A percentile compares a stretch with the other conserved stretches of the same genome.
phyloP scores from a whole-genome alignment of 1,140 invertebrate genomes.

The Charaxes varanes region DNA sequence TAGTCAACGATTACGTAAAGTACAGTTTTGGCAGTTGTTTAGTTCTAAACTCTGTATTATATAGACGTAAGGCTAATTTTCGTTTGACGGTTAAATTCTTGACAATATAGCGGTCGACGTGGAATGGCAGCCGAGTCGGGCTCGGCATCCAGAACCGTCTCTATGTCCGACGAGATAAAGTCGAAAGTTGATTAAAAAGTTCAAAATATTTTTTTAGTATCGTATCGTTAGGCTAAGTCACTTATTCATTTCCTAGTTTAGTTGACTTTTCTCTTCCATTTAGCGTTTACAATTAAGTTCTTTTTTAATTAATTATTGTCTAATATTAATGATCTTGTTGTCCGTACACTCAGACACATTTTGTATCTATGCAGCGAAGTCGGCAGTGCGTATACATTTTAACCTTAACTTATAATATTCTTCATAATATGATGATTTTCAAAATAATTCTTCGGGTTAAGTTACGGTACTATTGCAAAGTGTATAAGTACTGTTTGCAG shows the following conservation, averaged over 20 bases:
- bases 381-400: too few species aligned
- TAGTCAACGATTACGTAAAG: slow-evolving; percentile 2
- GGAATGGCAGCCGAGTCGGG: slow-evolving; percentile 3
- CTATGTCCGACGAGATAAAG: background rate
- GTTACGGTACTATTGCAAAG: too few species aligned
- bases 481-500: too few species aligned
- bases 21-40: slow-evolving; percentile 1
- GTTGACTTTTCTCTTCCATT: slow-evolving; percentile 65
- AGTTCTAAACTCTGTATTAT: slow-evolving; percentile 40
- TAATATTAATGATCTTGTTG: slow-evolving; percentile 34
- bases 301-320: slow-evolving; percentile 37
- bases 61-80: slow-evolving; percentile 38
- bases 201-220: slow-evolving; percentile 56
- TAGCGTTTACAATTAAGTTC: slow-evolving; percentile 59
- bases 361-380: too few species aligned
- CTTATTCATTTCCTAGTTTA: slow-evolving; percentile 46
- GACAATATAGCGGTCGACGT: slow-evolving; percentile 3
- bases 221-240: slow-evolving; percentile 40
- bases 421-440: too few species aligned
- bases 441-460: too few species aligned
- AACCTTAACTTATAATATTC: too few species aligned
- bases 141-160: background rate
- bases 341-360: slow-evolving; percentile 28
- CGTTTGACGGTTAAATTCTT: slow-evolving; percentile 12
- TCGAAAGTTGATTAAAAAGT: slow-evolving; percentile 21